A percentile compares a stretch with the other conserved stretches of the same genome.
Evolutionary conservation across 2,113 vertebrate genomes (phyloP).

Genomic region (Pluvialis apricaria): DNA sequence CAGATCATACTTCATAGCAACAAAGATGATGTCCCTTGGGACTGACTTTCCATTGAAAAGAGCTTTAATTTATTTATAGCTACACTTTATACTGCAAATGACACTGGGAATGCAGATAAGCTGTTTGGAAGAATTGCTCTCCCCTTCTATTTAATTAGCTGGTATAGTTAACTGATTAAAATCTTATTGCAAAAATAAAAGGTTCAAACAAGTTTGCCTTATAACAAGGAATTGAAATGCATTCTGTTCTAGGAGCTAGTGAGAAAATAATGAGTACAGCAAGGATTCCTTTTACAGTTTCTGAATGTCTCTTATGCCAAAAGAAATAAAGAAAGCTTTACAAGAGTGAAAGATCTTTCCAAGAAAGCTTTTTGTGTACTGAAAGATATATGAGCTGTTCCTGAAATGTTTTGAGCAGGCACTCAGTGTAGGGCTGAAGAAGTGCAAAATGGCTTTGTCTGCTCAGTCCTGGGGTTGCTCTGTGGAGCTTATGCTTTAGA

Average conservation of each 20-base stretch:
- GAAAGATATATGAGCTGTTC: not conserved
- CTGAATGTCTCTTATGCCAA: not conserved
- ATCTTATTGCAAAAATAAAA: slow-evolving; percentile 11
- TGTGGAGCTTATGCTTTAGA: not conserved
- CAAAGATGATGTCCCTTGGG: not conserved
- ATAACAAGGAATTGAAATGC: not conserved
- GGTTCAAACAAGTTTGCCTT: not conserved
- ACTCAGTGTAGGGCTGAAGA: not conserved
- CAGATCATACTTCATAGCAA: not conserved
- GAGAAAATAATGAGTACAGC: slow-evolving; percentile 6
- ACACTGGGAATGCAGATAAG: slow-evolving; percentile 6
- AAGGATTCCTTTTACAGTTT: not conserved
- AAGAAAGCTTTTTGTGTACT: not conserved
- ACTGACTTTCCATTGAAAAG: not conserved
- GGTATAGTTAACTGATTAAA: slow-evolving; percentile 19
- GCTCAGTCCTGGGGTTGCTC: not conserved
- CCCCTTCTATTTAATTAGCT: not conserved
- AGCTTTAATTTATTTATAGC: slow-evolving; percentile 45
- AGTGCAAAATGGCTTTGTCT: not conserved
- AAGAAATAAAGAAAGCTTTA: slow-evolving; percentile 11
- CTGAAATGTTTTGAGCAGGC: not conserved
- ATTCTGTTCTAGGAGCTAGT: not conserved
- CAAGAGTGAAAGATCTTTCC: not conserved
- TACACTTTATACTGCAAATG: slow-evolving; percentile 11
- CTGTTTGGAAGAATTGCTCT: not conserved